Percentiles rank a stretch among this genome's conserved stretches.
These are phyloP conservation scores for Acleris sparsana DNA, from an alignment of 2,888 invertebrate species.

Conservation along the genomic window DNA sequence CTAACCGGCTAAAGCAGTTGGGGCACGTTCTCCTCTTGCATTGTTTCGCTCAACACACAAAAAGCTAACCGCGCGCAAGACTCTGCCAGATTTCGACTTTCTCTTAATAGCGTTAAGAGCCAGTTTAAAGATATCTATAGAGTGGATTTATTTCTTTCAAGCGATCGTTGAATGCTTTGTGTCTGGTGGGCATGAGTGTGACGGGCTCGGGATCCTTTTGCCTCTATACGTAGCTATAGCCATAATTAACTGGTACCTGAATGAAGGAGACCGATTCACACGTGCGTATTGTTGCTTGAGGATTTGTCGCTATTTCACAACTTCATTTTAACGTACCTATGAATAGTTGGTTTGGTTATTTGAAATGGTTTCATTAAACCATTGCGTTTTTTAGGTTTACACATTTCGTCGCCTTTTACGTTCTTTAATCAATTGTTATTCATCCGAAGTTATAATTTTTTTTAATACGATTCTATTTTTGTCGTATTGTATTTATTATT, in stretches of 20 bases:
- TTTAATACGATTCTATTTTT: too few relatives aligned
- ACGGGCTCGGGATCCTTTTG: slow-evolving; percentile 75
- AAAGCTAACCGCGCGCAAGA: slow-evolving; percentile 52
- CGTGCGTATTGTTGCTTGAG: slow-evolving; percentile 42
- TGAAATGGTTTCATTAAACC: background rate
- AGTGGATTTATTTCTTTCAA: slow-evolving; percentile 60
- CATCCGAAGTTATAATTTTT: too few relatives aligned
- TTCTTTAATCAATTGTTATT: too few relatives aligned
- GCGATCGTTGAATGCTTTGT: slow-evolving; percentile 70
- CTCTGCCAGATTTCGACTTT: slow-evolving; percentile 59
- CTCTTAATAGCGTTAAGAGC: slow-evolving; percentile 56
- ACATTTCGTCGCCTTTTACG: background rate
- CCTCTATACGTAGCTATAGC: slow-evolving; percentile 65
- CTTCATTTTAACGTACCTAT: slow-evolving; percentile 28
- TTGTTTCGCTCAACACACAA: slow-evolving; percentile 56
- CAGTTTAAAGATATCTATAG: slow-evolving; percentile 52
- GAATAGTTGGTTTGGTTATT: slow-evolving; percentile 17
- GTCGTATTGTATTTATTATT: too few relatives aligned
- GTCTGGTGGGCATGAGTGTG: slow-evolving; percentile 78
- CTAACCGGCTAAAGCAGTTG: slow-evolving; percentile 74
- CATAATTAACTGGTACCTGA: slow-evolving; percentile 81
- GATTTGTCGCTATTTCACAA: slow-evolving; percentile 25
- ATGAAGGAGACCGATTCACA: slow-evolving; percentile 60
- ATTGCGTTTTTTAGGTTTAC: background rate
- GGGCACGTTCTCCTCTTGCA: slow-evolving; percentile 79